Base-by-base conservation (phyloP, 2,113 vertebrate species). In the Bettongia penicillata region DNA sequence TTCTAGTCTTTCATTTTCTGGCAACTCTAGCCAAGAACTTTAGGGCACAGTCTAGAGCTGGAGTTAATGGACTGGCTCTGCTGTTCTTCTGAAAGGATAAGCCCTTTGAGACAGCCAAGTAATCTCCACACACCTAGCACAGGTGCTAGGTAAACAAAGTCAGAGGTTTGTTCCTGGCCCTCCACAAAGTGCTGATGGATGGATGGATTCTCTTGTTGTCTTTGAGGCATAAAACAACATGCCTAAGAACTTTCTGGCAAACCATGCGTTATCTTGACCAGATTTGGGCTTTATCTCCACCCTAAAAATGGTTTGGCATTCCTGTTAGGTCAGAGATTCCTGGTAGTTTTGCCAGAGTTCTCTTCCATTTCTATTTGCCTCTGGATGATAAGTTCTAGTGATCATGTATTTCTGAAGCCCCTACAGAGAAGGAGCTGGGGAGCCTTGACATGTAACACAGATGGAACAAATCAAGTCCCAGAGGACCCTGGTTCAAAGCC, bases 81-180 rank as follows among this genome's bases (percentile, higher is more conserved):
- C 31, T 47, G 48, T 47, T 12, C 7, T 37, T 47, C 94, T 89
- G 91, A 91, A 93, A 92, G 91, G 51, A 90, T 53, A 92, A 91
- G 53, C 89, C 84, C 91, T 93, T 47, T 53, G 89, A 43, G 68
- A 43, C 19, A 84, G 37, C 19, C 68, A 43, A 43, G n/a, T 7
- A 43, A 84, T 84, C 68, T 43, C 68, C 68, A 84, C 6, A 43
- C 0, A 7, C 68, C 68, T 43, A 84, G n/a, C n/a, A 23, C 7
- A 84, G 19, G 37, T 84, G 68, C 19, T 84, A 84, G 68, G n/a
- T 84, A 84, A 84, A 84, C 68, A 43, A 84, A 84, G 68, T 84
- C 68, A 84, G 68, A 84, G 68, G 16, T 84, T 84, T 84, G 16
- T 84, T 16, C 68, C 68, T 84, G 68, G n/a, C n/a, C 8, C 19